phyloP scores from a whole-genome alignment of 2,797 vertebrate genomes.

The Malacoctenus gilli region DNA sequence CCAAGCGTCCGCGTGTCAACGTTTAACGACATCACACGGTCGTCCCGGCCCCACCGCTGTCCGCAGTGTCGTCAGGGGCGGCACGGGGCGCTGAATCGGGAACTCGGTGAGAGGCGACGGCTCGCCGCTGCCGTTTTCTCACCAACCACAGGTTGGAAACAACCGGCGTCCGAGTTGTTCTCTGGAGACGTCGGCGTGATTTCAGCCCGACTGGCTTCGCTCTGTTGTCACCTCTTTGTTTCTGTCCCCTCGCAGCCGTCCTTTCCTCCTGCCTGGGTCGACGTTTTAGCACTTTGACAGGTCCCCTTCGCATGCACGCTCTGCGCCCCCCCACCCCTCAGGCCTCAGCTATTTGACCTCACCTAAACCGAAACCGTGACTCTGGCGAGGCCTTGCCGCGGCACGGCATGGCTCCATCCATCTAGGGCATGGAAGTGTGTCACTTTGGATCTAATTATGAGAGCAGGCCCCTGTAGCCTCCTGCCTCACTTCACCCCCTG shows the following conservation, averaged over 20 bases:
- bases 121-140: too few species aligned
- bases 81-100: too few species aligned
- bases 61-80: too few species aligned
- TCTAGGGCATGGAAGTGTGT: slow-evolving; percentile 55
- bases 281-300: background rate
- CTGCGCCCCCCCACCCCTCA: slow-evolving; percentile 21
- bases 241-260: background rate
- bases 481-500: slow-evolving; percentile 15
- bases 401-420: slow-evolving; percentile 34
- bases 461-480: slow-evolving; percentile 39
- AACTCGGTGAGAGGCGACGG: too few species aligned
- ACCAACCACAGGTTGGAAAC: slow-evolving; percentile 16
- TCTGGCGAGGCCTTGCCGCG: slow-evolving; percentile 16
- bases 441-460: slow-evolving; percentile 65
- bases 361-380: slow-evolving; percentile 25
- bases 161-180: slow-evolving; percentile 27
- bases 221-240: slow-evolving; percentile 24
- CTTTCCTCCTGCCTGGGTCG: background rate
- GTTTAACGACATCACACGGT: slow-evolving; percentile 40
- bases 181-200: slow-evolving; percentile 40
- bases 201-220: slow-evolving; percentile 35
- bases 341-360: slow-evolving; percentile 51
- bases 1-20: slow-evolving; percentile 27
- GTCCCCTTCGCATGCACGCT: background rate
- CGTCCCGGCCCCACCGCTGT: slow-evolving; percentile 11